These are phyloP conservation scores for Panzeria rudis DNA, from an alignment of 2,888 invertebrate genomes.

Conservation along the genomic window DNA sequence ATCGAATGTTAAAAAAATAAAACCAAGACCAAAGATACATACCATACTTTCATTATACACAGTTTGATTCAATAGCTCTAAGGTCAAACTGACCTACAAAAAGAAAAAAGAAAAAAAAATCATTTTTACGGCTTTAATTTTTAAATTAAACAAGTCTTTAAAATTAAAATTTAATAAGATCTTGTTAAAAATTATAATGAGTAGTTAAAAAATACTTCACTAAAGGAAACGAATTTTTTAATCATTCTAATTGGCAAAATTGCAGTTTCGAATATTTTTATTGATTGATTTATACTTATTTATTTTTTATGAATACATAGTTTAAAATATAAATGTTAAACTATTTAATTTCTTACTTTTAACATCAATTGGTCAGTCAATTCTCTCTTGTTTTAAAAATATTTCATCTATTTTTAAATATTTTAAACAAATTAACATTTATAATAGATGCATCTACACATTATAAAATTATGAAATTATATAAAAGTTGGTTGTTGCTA, in stretches of 20 bases:
- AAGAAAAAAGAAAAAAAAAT: neutral
- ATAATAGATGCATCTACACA: conserved; percentile 42
- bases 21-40: conserved; percentile 18
- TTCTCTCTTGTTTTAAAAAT: no score
- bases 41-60: conserved; percentile 24
- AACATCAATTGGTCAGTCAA: no score
- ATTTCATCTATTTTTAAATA: neutral
- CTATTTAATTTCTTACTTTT: neutral
- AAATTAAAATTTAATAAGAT: neutral
- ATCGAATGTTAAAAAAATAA: neutral
- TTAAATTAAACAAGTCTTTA: neutral
- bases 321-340: no score
- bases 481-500: conserved; percentile 71
- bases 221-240: neutral
- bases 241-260: neutral
- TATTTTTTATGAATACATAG: neutral
- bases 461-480: conserved; percentile 46
- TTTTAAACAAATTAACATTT: neutral
- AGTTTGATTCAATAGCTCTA: conserved; percentile 54
- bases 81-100: conserved; percentile 66
- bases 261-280: no score
- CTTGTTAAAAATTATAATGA: neutral
- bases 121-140: neutral
- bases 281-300: no score
- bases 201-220: neutral